phyloP scores from a whole-genome alignment of 2,888 invertebrate species.

The Drosophila heteroneura region DNA sequence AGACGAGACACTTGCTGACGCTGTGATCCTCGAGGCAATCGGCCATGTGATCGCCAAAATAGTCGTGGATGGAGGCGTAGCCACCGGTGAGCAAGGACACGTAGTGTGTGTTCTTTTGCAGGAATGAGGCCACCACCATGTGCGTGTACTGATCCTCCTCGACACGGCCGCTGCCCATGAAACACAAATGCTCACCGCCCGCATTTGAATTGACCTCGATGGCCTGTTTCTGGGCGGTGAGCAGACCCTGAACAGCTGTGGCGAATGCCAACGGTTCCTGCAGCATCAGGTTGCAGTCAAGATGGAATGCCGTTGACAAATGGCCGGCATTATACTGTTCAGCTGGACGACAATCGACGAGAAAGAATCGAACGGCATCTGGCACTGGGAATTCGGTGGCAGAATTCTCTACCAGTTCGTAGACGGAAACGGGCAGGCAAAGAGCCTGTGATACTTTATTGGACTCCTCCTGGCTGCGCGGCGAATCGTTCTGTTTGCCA shows the following conservation, averaged over 20 bases:
- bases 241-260: conserved; percentile 94
- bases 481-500: conserved; percentile 87
- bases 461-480: conserved; percentile 85
- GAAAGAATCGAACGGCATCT: conserved; percentile 93
- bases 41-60: conserved; percentile 92
- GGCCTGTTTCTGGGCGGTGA: conserved; percentile 95
- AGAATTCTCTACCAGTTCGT: conserved; percentile 95
- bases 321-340: conserved; percentile 99
- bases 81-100: conserved; percentile 97
- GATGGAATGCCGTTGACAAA: conserved; percentile 98
- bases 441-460: conserved; percentile 87
- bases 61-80: conserved; percentile 93
- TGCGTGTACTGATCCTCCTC: conserved; percentile 98
- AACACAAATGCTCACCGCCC: conserved; percentile 95
- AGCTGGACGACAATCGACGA: conserved; percentile 98
- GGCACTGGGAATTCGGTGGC: conserved; percentile 88
- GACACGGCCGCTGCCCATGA: conserved; percentile 96
- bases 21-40: conserved; percentile 95
- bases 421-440: conserved; percentile 97
- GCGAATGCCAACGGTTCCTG: conserved; percentile 98
- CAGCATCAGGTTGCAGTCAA: conserved; percentile 98
- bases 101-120: conserved; percentile 96
- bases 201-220: conserved; percentile 94
- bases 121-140: conserved; percentile 98
- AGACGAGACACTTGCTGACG: conserved; percentile 92